A percentile compares a stretch with the other conserved stretches of the same genome.
Conservation (phyloP, 2,888 invertebrate genomes). For the Penaeus monodon region DNA sequence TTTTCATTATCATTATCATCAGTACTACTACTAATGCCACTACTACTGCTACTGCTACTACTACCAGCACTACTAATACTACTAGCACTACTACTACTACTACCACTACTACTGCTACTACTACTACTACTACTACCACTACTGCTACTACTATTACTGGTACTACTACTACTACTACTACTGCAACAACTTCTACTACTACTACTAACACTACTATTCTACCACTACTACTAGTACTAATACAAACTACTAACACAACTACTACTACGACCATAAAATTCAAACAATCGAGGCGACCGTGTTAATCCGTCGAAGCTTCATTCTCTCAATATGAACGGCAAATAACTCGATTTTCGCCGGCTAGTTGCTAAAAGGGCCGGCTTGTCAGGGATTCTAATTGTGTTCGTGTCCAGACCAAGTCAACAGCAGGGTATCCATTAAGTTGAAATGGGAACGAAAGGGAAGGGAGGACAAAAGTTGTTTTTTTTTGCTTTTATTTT, state of each 20-base stretch:
- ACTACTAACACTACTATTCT: slow-evolving; percentile 14
- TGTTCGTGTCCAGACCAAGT: no score
- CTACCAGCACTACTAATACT: slow-evolving; percentile 19
- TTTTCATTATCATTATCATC: no score
- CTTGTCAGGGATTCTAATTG: background rate
- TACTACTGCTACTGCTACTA: slow-evolving; percentile 4
- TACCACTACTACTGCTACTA: slow-evolving; percentile 25
- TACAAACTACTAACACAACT: background rate
- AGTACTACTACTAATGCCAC: background rate
- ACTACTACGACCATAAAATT: background rate
- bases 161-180: slow-evolving; percentile 13
- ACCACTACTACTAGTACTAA: background rate
- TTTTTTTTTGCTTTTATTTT: no score
- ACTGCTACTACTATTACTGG: slow-evolving; percentile 3
- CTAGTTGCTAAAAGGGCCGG: background rate
- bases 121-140: slow-evolving; percentile 4
- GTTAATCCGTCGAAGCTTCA: background rate
- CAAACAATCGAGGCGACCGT: background rate
- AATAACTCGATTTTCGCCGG: background rate
- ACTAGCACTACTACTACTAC: slow-evolving; percentile 17
- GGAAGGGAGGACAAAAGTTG: background rate
- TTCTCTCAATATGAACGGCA: background rate
- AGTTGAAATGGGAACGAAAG: slow-evolving; percentile 4
- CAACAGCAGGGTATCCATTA: background rate
- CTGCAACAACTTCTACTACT: slow-evolving; percentile 17